phyloP scores from a whole-genome alignment of 2,888 invertebrate species.

The Ethmia dodecea region DNA sequence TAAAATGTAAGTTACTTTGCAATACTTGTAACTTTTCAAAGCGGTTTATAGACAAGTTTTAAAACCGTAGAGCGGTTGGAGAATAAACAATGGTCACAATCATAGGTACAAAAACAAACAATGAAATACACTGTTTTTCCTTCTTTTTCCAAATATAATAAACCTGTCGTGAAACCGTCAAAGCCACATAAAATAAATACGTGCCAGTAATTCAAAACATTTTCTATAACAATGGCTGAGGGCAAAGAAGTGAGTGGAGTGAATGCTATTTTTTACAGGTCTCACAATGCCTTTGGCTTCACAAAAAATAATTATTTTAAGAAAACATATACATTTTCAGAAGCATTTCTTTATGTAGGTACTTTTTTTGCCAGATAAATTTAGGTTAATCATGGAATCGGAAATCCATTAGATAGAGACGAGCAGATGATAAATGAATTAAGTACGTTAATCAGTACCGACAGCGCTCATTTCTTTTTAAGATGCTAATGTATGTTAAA shows the following conservation, averaged over 20 bases:
- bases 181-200: constrained; percentile 24
- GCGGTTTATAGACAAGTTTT: neutral
- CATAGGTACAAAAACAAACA: constrained; percentile 7
- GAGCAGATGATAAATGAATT: too few relatives aligned
- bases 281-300: constrained; percentile 3
- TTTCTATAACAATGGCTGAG: constrained; percentile 16
- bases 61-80: too few relatives aligned
- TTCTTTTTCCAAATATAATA: constrained; percentile 13
- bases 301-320: constrained; percentile 3
- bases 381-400: constrained; percentile 1
- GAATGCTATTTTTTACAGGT: constrained; percentile 7
- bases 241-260: constrained; percentile 8
- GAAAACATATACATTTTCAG: neutral
- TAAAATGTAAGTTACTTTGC: constrained; percentile 9
- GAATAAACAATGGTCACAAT: constrained; percentile 8
- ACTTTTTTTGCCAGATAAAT: neutral
- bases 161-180: constrained; percentile 22
- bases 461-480: too few relatives aligned
- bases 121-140: constrained; percentile 2
- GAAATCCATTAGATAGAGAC: constrained; percentile 10
- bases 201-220: constrained; percentile 20
- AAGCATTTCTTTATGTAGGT: neutral
- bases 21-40: too few relatives aligned
- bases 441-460: too few relatives aligned
- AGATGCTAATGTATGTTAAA: too few relatives aligned